Conservation (phyloP, 2,797 vertebrate species). For the Eospalax fontanierii region DNA sequence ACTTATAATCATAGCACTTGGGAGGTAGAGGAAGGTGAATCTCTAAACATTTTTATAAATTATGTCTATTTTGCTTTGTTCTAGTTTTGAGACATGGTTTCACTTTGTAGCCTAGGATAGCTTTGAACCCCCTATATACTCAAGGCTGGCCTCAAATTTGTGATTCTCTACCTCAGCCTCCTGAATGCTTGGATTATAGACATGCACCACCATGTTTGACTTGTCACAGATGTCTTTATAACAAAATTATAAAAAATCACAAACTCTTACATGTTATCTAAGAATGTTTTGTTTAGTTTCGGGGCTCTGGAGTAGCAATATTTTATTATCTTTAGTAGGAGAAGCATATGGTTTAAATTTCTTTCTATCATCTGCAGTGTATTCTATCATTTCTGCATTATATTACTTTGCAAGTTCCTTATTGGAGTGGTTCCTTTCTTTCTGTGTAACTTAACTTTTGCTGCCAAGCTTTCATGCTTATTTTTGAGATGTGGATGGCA, state of each 20-base stretch:
- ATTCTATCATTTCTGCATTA: constrained; percentile 37
- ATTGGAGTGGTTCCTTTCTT: not conserved
- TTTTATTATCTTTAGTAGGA: not conserved
- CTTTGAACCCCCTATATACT: not conserved
- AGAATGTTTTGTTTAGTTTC: not conserved
- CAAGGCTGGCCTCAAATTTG: not conserved
- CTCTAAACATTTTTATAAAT: not conserved
- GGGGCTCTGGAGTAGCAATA: not conserved
- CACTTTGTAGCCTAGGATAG: not conserved
- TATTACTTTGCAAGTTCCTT: constrained; percentile 30
- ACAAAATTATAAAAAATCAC: not conserved
- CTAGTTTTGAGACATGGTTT: not conserved
- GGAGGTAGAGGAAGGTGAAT: too few relatives aligned
- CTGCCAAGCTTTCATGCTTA: constrained; percentile 17
- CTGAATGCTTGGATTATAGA: not conserved
- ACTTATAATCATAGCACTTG: too few relatives aligned
- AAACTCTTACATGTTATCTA: not conserved
- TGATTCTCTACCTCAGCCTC: too few relatives aligned
- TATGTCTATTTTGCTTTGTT: not conserved
- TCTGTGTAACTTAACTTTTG: constrained; percentile 47
- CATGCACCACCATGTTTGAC: not conserved
- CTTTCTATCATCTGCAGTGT: not conserved
- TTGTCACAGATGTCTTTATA: not conserved
- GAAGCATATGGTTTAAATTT: not conserved
- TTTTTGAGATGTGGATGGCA: constrained; percentile 67